These are phyloP conservation scores for Gadopsis marmoratus DNA, from an alignment of 2,797 vertebrate species.

Conservation along the genomic window DNA sequence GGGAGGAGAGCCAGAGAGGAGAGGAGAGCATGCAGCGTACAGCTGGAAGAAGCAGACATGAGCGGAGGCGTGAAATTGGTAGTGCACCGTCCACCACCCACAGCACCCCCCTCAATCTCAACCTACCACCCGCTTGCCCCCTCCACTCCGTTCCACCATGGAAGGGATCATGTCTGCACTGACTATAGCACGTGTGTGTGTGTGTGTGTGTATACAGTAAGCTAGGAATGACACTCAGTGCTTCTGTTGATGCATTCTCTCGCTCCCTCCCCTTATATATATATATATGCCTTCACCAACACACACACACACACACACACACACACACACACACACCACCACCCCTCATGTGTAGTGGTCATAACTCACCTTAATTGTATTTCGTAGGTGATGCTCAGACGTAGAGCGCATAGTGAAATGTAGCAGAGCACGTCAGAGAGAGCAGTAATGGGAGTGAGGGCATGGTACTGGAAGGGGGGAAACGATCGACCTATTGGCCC, in stretches of 20 bases:
- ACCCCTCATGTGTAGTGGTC: slow-evolving; percentile 69
- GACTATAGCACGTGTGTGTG: neutral
- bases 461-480: slow-evolving; percentile 56
- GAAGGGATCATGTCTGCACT: slow-evolving; percentile 41
- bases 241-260: slow-evolving; percentile 55
- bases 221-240: slow-evolving; percentile 22
- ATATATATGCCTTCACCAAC: slow-evolving; percentile 36
- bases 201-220: slow-evolving; percentile 12
- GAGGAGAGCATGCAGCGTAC: slow-evolving; percentile 66
- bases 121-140: slow-evolving; percentile 44
- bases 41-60: slow-evolving; percentile 81
- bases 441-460: slow-evolving; percentile 67
- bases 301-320: slow-evolving; percentile 29
- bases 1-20: slow-evolving; percentile 59
- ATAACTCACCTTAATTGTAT: slow-evolving; percentile 90
- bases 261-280: slow-evolving; percentile 22
- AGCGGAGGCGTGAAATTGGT: slow-evolving; percentile 86
- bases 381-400: slow-evolving; percentile 85
- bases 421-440: slow-evolving; percentile 50
- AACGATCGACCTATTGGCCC: slow-evolving; percentile 56
- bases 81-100: slow-evolving; percentile 74
- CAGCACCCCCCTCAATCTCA: slow-evolving; percentile 58
- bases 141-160: slow-evolving; percentile 34
- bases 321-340: slow-evolving; percentile 30
- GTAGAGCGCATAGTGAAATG: slow-evolving; percentile 71